Conservation (phyloP, 1,140 invertebrate genomes). For the Leguminivora glycinivorella region DNA sequence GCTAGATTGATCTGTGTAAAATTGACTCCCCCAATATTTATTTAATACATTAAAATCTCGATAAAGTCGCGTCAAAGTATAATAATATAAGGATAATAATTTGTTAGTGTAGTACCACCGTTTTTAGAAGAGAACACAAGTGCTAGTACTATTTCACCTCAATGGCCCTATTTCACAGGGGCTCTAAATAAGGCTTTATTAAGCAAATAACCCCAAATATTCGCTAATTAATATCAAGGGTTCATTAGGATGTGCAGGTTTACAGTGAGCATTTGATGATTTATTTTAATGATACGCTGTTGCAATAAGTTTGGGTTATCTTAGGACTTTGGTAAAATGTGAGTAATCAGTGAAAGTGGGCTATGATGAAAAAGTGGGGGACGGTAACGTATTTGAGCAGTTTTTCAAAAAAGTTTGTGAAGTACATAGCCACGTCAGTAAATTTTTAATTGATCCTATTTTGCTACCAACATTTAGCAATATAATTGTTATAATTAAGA, state of each 20-base stretch:
- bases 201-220: conserved; percentile 76
- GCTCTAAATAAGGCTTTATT: conserved; percentile 76
- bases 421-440: too few species aligned
- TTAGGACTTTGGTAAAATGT: not conserved
- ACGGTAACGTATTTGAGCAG: not conserved
- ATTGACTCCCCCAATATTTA: too few species aligned
- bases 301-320: conserved; percentile 20
- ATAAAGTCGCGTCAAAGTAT: too few species aligned
- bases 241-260: conserved; percentile 38
- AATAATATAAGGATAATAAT: too few species aligned
- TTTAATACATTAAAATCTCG: too few species aligned
- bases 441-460: too few species aligned
- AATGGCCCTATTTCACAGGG: conserved; percentile 75
- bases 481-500: too few species aligned
- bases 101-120: not conserved
- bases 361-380: not conserved
- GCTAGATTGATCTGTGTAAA: too few species aligned
- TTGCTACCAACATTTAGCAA: too few species aligned
- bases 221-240: conserved; percentile 77
- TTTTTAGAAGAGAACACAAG: not conserved
- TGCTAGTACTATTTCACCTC: conserved; percentile 49
- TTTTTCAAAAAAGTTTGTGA: too few species aligned
- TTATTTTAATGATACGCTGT: conserved; percentile 19
- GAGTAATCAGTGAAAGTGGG: not conserved
- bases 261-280: conserved; percentile 11